These are phyloP conservation scores for Sminthurinus aureus DNA, from an alignment of 2,888 invertebrate genomes.

Conservation along the genomic window DNA sequence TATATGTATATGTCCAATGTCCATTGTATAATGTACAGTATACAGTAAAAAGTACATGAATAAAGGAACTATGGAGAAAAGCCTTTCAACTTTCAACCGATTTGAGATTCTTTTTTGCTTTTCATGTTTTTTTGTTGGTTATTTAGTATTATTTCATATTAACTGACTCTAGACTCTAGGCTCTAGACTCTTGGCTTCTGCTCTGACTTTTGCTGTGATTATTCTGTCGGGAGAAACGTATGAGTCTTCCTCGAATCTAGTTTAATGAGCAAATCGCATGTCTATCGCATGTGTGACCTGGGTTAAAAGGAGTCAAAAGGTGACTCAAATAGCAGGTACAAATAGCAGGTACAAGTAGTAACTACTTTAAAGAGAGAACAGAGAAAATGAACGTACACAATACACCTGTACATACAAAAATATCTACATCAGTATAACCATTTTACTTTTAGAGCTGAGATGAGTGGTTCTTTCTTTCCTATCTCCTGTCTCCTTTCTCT, in stretches of 20 bases:
- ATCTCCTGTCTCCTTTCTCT: neutral
- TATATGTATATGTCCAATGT: too few species aligned
- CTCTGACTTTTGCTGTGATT: constrained; percentile 32
- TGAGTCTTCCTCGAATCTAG: constrained; percentile 38
- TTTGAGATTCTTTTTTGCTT: neutral
- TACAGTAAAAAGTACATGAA: neutral
- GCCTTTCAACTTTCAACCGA: constrained; percentile 15
- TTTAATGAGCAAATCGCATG: constrained; percentile 42
- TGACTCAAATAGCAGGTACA: neutral
- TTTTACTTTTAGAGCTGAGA: neutral
- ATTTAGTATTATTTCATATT: too few species aligned
- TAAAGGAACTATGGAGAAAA: neutral
- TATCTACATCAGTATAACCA: too few species aligned
- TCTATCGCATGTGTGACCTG: neutral
- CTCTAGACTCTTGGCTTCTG: constrained; percentile 13
- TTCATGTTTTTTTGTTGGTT: too few species aligned
- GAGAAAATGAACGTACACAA: neutral
- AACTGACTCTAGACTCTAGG: too few species aligned
- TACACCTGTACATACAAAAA: neutral
- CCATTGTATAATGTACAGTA: neutral
- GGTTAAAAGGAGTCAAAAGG: neutral
- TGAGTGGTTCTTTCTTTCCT: constrained; percentile 13
- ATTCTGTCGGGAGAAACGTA: constrained; percentile 40
- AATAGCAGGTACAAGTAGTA: too few species aligned
- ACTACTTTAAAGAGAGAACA: neutral